Evolutionary conservation across 1,140 invertebrate species (phyloP).

Genomic region (Drosophila grimshawi): DNA sequence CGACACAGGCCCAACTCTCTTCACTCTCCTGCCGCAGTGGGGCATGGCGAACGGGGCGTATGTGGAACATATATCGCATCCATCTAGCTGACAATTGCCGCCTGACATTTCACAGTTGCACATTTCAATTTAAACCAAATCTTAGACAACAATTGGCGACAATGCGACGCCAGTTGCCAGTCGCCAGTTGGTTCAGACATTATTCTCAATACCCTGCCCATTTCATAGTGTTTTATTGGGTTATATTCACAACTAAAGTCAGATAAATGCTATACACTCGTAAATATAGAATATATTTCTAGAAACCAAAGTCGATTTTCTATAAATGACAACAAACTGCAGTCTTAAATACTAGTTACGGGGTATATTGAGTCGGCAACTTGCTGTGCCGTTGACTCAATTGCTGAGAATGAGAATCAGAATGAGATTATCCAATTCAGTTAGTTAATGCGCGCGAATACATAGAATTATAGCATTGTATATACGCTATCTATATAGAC

Average conservation of each 20-base stretch:
- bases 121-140: conserved; percentile 79
- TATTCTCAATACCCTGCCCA: conserved; percentile 11
- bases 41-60: conserved; percentile 59
- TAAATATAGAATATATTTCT: no score
- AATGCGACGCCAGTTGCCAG: conserved; percentile 46
- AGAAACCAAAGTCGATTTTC: no score
- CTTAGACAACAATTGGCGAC: conserved; percentile 58
- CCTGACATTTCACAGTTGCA: conserved; percentile 83
- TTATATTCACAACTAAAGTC: not conserved
- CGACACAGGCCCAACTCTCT: not conserved
- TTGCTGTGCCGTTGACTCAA: conserved; percentile 17
- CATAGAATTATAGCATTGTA: conserved; percentile 2
- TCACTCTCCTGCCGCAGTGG: not conserved
- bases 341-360: not conserved
- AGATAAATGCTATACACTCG: no score
- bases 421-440: conserved; percentile 82
- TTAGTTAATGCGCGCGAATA: conserved; percentile 62
- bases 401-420: conserved; percentile 45
- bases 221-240: not conserved
- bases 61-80: conserved; percentile 71
- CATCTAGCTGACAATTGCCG: conserved; percentile 79
- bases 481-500: conserved; percentile 1
- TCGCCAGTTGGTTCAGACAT: not conserved
- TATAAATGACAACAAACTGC: no score
- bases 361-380: not conserved